Evolutionary conservation across 2,888 invertebrate species (phyloP), one percentile per base, ranked within the genome.

Genomic region (Meloe dianella): DNA sequence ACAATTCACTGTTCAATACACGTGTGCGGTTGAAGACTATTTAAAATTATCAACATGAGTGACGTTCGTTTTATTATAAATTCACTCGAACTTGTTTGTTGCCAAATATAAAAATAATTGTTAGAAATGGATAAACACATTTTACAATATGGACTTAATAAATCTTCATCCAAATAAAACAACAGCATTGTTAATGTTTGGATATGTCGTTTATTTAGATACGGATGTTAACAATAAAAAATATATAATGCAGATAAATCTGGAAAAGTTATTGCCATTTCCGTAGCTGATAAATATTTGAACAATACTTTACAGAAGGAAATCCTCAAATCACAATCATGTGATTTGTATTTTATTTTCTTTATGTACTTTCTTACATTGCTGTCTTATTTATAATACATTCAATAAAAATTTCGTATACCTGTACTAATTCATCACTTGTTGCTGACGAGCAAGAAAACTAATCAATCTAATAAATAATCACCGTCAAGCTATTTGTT

Each of bases 211-310:
- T 57, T 57, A 57, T 57, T 32, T 32, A 32, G 1, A 32, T 32
- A 32, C 32, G 32, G 32, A 32, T 32, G 10, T 7, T n/a, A 32
- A 32, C 32, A 57, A 57, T 57, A 27, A 22, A 30, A 17, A 22
- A 29, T n/a, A 24, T 22, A 17, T 30, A 30, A 30, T 57, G 27
- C 8, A 57, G 57, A 57, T 57, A 57, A 24, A 57, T 57, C 57
- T 27, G 56, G 56, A 56, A 56, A 20, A 22, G 10, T 27, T 14
- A 27, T 56, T 56, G 56, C 24, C 14, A 56, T 56, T 27, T 14
- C 56, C 14, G 56, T 56, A 27, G 3, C 7, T 17, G 20, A 56
- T 56, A 14, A 56, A 56, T 56, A 56, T 56, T 56, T 56, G 27
- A 56, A 56, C 20, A 56, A 56, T 27, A 27, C 56, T 56, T 56